Evolutionary conservation across 2,797 vertebrate species (phyloP).

Genomic region (Clarias fuscus): DNA sequence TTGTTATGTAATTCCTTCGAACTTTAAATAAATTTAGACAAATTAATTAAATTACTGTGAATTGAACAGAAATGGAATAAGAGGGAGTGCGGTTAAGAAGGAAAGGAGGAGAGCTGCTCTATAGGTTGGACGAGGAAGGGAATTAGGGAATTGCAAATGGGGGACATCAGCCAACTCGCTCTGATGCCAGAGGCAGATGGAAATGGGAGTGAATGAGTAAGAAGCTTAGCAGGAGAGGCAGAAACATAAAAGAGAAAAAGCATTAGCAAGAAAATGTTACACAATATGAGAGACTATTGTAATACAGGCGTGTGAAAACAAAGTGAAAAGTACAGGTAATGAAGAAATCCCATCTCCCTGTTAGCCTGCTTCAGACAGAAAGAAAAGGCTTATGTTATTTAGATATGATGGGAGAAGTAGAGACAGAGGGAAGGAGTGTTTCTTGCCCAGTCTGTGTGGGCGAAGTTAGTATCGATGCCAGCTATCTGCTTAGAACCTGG

Average conservation of each 20-base stretch:
- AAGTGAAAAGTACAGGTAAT: slow-evolving; percentile 28
- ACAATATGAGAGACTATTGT: slow-evolving; percentile 1
- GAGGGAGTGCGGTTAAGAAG: background rate
- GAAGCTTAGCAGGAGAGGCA: slow-evolving; percentile 15
- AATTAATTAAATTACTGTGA: background rate
- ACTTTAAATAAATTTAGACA: background rate
- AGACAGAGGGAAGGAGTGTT: slow-evolving; percentile 23
- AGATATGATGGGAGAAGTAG: slow-evolving; percentile 15
- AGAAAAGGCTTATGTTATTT: slow-evolving; percentile 29
- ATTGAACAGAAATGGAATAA: background rate
- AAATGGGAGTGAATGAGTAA: slow-evolving; percentile 31
- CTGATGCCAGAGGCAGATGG: slow-evolving; percentile 9
- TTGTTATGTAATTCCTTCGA: background rate
- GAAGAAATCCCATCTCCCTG: slow-evolving; percentile 2
- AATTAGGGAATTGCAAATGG: slow-evolving; percentile 18
- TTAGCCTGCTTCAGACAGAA: slow-evolving; percentile 14
- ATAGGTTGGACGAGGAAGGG: slow-evolving; percentile 5
- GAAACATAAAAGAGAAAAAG: slow-evolving; percentile 19
- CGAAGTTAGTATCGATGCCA: slow-evolving; percentile 15
- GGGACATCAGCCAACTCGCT: background rate
- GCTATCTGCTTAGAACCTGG: slow-evolving; percentile 33
- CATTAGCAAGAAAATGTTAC: slow-evolving; percentile 12
- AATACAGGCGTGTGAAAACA: slow-evolving; percentile 17
- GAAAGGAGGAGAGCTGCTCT: background rate
- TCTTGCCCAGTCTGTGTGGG: slow-evolving; percentile 47